Evolutionary conservation across 2,797 vertebrate genomes (phyloP).

Genomic region (Alfaro cultratus): DNA sequence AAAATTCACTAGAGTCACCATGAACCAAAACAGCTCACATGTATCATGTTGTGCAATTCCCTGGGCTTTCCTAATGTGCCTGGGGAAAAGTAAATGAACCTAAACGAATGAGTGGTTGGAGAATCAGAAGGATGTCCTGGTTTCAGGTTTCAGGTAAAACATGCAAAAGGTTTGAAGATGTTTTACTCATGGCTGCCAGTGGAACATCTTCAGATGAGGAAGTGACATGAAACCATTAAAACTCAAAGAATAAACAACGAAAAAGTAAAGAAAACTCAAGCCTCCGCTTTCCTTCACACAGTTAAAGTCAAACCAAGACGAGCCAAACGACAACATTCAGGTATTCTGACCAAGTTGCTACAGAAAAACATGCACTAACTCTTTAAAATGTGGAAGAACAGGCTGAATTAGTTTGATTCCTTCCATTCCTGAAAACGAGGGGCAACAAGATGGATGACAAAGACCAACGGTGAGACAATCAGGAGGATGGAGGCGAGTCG

Average conservation of each 20-base stretch:
- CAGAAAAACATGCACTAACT: conserved; percentile 24
- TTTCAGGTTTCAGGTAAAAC: conserved; percentile 13
- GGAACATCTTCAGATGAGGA: conserved; percentile 46
- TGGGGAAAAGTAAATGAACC: conserved; percentile 7
- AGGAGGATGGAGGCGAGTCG: conserved; percentile 59
- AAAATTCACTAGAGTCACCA: conserved; percentile 91
- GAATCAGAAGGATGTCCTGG: conserved; percentile 5
- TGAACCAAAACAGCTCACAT: conserved; percentile 67
- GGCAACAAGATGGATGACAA: conserved; percentile 72
- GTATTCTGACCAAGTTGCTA: conserved; percentile 15
- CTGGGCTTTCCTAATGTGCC: conserved; percentile 46
- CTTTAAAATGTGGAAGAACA: background rate
- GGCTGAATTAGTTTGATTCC: conserved; percentile 11
- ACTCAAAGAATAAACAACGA: conserved; percentile 35
- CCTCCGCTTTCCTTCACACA: conserved; percentile 2
- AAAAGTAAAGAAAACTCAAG: conserved; percentile 4
- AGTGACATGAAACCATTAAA: conserved; percentile 53
- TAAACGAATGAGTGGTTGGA: background rate
- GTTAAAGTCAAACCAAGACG: background rate
- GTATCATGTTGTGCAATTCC: conserved; percentile 43
- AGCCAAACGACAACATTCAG: background rate
- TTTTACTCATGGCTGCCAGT: conserved; percentile 25
- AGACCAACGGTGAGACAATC: conserved; percentile 47
- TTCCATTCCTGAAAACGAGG: conserved; percentile 37
- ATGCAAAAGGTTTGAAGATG: conserved; percentile 36